Base-by-base conservation (phyloP, 2,888 invertebrate species). In the Tricholauxania praeusta region DNA sequence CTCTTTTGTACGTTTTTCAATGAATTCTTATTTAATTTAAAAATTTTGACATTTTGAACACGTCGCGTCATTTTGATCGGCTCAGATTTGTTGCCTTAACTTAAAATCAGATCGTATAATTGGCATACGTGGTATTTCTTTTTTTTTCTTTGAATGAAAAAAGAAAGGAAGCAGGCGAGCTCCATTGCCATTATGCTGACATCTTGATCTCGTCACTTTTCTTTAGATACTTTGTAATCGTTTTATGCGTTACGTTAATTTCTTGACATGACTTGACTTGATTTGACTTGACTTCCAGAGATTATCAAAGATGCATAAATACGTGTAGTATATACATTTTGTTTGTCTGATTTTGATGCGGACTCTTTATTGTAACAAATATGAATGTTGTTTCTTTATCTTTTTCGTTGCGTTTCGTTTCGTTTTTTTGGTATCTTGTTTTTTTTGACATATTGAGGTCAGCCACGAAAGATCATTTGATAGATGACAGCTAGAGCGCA, bases 191-290 rank as follows among this genome's bases (percentile, higher is more conserved):
- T 53, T 17, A 17, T 53, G n/a, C 15, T 64, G 64, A 64, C 64
- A 64, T 15, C 51, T 49, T 64, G 64, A 64, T 64, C 64, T 64
- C 51, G 64, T 64, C 64, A 64, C 64, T 63, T 48, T 22, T 57
- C 57, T 12, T 7, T 39, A 39, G 39, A 10, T 39, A 39, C 39
- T 39, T 39, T 28, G 22, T 28, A 57, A 57, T 57, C 57, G 57
- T 28, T 57, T 39, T 39, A 39, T 39, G 39, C 39, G 39, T 39
- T 39, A 39, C 39, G 39, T 39, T 39, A 39, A 39, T 39, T 39
- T 39, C 39, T 39, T 39, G 39, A 39, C 39, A 10, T 39, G 39
- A 39, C 39, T 39, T 57, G 57, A 57, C 22, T 57, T 57, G 22
- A 57, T 57, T 19, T 57, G 57, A 57, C 57, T 22, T 57, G 57